Base-by-base conservation (phyloP, 37 sponge, comb jelly and placozoan genomes). In the Bolinopsis microptera region DNA sequence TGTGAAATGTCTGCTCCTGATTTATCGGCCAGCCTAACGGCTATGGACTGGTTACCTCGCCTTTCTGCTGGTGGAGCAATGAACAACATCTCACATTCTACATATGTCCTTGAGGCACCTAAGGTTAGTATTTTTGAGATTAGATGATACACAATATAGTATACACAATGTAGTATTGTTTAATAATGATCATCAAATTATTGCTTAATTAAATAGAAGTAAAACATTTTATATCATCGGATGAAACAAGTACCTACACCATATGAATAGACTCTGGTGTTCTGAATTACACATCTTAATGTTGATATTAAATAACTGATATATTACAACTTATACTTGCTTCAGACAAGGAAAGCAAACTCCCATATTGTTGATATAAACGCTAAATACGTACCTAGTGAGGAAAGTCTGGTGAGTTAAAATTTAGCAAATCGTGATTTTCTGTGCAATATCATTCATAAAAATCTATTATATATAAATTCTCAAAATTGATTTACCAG, bases 41-140 rank as follows among this genome's bases (percentile, higher is more conserved):
- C 95, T 9, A 96, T 97, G 94, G 96, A 97, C 86, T 97, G 97
- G 97, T 94, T 97, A 0, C 93, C 95, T 2, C 38, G 41, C 0
- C 69, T 96, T 36, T 92, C 93, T 67, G 94, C 76, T 61, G 92
- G 92, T n/a, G 93, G 76, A 36, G 61, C 90, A 2, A 86, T 86
- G 61, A 86, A 86, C 22, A 86, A 86, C 61, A 86, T 86, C n/a
- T 41, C 90, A 36, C 90, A 86, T 3, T 41, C 80, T 9, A 32
- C 41, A 86, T 86, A 86, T 41, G 90, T 86, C 35, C 90, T 86
- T n/a, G 90, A 86, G 37, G 90, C 90, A 27, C 90, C 90, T 1
- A 86, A 86, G 90, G 90, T 86, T 34, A 48, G 33, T 70, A 22
- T 70, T n/a, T 26, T 70, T 3, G 68, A 18, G 68, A 61, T 61